These are phyloP conservation scores for Psophia crepitans DNA, from an alignment of 2,113 vertebrate species.

Conservation along the genomic window DNA sequence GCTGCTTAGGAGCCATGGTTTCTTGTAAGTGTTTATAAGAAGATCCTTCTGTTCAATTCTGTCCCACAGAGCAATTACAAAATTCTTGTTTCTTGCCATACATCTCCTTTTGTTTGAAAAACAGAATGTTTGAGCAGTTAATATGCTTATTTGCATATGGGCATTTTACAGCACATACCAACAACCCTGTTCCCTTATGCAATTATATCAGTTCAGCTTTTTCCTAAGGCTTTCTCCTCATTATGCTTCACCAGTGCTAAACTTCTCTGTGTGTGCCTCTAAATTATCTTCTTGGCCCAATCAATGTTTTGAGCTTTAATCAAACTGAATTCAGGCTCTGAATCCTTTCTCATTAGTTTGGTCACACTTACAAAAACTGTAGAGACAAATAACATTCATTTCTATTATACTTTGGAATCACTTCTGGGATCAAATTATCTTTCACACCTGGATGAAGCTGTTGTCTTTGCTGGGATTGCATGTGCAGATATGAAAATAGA, in stretches of 20 bases:
- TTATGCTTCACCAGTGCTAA: not conserved
- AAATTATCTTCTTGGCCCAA: not conserved
- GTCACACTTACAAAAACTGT: not conserved
- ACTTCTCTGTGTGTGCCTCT: not conserved
- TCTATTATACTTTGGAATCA: not conserved
- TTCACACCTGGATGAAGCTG: not conserved
- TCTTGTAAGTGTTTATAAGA: not conserved
- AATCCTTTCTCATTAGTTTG: not conserved
- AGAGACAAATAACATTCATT: not conserved
- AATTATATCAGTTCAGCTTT: not conserved
- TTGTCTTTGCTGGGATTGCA: not conserved
- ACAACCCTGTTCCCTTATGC: not conserved
- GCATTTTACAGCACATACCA: not conserved
- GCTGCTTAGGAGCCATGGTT: not conserved
- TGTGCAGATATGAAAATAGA: not conserved
- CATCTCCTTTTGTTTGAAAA: not conserved
- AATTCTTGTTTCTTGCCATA: not conserved
- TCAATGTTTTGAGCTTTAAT: not conserved
- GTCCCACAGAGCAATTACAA: not conserved
- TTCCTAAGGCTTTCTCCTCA: not conserved
- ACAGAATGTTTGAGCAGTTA: not conserved
- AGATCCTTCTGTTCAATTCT: not conserved
- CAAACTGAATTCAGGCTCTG: not conserved
- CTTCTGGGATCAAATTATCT: slow-evolving; percentile 9
- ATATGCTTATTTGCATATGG: not conserved